These are phyloP conservation scores for Cremastinae sp. DNA, from an alignment of 2,888 invertebrate genomes.

Conservation along the genomic window DNA sequence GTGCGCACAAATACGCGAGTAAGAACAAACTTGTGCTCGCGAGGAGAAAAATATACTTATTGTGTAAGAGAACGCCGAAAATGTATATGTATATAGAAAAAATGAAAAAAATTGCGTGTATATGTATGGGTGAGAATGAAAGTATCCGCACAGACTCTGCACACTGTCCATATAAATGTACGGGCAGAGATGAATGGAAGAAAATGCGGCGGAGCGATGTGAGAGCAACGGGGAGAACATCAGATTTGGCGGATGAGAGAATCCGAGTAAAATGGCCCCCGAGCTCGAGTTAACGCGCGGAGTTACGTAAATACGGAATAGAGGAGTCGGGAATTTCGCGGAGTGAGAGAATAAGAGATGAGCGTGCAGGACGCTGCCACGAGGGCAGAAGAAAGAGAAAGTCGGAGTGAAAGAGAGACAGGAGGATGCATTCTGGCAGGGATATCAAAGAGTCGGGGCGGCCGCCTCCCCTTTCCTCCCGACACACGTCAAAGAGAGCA, in stretches of 20 bases:
- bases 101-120: too few relatives aligned
- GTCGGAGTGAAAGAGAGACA: constrained; percentile 23
- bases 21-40: too few relatives aligned
- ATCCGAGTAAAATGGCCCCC: constrained; percentile 35
- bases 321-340: constrained; percentile 49
- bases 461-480: constrained; percentile 24
- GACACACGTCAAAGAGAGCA: constrained; percentile 55
- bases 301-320: constrained; percentile 10
- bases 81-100: too few relatives aligned
- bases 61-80: too few relatives aligned
- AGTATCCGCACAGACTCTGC: too few relatives aligned
- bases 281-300: constrained; percentile 25
- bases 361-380: constrained; percentile 27
- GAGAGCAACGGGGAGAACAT: constrained; percentile 44
- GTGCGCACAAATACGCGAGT: too few relatives aligned
- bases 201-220: constrained; percentile 46
- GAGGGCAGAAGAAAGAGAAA: constrained; percentile 45
- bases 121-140: not conserved
- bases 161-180: constrained; percentile 5
- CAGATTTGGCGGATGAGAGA: constrained; percentile 19
- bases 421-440: constrained; percentile 76
- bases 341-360: constrained; percentile 47
- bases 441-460: constrained; percentile 74
- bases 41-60: too few relatives aligned
- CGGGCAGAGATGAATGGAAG: constrained; percentile 48